Conservation (phyloP, 1,140 invertebrate species). For the Goniozus legneri region DNA sequence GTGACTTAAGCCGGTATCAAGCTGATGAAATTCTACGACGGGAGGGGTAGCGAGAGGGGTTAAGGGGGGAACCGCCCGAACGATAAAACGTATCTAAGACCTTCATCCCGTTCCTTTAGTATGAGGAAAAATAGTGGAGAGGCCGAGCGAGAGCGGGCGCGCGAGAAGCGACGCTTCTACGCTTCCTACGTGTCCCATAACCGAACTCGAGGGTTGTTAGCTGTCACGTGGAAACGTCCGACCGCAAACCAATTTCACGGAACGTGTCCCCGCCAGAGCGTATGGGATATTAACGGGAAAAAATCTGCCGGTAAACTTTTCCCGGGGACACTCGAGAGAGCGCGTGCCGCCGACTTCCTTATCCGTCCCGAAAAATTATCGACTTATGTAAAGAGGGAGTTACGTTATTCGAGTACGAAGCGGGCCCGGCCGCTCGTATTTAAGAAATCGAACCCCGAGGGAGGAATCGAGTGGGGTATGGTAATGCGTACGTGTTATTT, state of each 20-base stretch:
- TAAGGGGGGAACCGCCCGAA: conserved; percentile 14
- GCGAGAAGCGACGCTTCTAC: not conserved
- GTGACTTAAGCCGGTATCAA: conserved; percentile 22
- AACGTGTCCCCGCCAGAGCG: not conserved
- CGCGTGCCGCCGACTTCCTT: too few species aligned
- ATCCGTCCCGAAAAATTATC: too few species aligned
- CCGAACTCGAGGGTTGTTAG: conserved; percentile 1
- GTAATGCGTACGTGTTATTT: conserved; percentile 3
- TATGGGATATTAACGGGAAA: too few species aligned
- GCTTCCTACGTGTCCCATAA: conserved; percentile 3
- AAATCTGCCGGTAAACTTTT: too few species aligned
- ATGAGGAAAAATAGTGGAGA: conserved; percentile 9
- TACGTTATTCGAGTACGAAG: too few species aligned
- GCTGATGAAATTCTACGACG: conserved; percentile 33
- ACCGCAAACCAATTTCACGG: not conserved
- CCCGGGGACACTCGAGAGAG: too few species aligned
- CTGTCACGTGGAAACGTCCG: not conserved
- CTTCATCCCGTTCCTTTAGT: conserved; percentile 9
- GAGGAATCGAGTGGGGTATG: too few species aligned
- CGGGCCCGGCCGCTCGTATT: too few species aligned
- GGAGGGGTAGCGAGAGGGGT: conserved; percentile 13
- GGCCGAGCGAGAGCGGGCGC: not conserved
- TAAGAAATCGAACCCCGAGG: too few species aligned
- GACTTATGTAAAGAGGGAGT: too few species aligned
- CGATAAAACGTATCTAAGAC: conserved; percentile 24